These are phyloP conservation scores for Oreonectes daqikongensis DNA, from an alignment of 2,797 vertebrate species.

Conservation along the genomic window DNA sequence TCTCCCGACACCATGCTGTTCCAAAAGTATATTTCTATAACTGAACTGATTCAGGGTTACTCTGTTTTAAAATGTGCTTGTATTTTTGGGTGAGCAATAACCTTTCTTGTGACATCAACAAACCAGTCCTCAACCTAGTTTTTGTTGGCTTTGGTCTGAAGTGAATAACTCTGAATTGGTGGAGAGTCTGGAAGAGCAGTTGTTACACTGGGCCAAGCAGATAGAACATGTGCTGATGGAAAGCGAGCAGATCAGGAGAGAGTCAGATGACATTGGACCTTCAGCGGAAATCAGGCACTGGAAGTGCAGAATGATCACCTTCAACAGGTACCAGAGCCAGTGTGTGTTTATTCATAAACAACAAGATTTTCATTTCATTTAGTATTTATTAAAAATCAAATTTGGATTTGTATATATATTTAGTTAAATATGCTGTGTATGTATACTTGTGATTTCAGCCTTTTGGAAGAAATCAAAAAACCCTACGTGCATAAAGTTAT, in stretches of 20 bases:
- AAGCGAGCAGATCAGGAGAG: slow-evolving; percentile 83
- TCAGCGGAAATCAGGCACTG: slow-evolving; percentile 82
- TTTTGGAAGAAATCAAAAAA: slow-evolving; percentile 82
- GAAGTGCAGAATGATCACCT: slow-evolving; percentile 81
- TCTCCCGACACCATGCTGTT: no score
- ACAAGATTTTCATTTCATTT: not conserved
- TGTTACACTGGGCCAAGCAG: slow-evolving; percentile 78
- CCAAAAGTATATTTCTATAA: no score
- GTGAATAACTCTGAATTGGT: slow-evolving; percentile 77
- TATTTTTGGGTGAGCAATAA: no score
- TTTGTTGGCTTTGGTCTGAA: slow-evolving; percentile 52
- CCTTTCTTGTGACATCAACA: not conserved
- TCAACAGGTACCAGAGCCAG: slow-evolving; percentile 75
- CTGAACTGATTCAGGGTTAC: no score
- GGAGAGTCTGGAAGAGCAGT: slow-evolving; percentile 74
- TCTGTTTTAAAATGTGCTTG: no score
- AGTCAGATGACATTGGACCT: slow-evolving; percentile 80
- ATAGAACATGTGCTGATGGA: slow-evolving; percentile 80
- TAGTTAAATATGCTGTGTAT: slow-evolving; percentile 8
- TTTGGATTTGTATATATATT: not conserved
- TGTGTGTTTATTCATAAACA: not conserved
- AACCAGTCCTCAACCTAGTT: not conserved
- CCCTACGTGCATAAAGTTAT: slow-evolving; percentile 80
- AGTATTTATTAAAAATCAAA: not conserved
- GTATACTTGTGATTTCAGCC: slow-evolving; percentile 67